Base-by-base conservation (phyloP, 2,113 vertebrate genomes). In the Taxidea taxus region DNA sequence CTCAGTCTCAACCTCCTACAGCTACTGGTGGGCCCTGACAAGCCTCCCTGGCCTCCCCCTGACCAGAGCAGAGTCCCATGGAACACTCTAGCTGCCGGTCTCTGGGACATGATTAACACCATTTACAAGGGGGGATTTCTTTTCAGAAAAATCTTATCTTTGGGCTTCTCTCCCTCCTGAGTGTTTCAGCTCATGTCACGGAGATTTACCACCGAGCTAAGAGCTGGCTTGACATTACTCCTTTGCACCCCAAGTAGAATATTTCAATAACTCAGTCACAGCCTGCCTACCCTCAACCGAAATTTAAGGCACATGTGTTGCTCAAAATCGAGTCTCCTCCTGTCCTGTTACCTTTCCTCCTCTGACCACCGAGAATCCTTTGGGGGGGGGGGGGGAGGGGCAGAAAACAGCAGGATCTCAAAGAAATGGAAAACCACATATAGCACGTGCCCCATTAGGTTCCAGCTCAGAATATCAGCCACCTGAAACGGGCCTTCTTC, bases 401-500 rank as follows among this genome's bases (percentile, higher is more conserved):
- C 42, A 80, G 7, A 78, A 39, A 87, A 87, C 15, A 82, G 87
- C 13, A 49, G 80, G n/a, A 34, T 31, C 64, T 27, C 77, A 72
- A 56, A 75, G 8, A 93, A 84, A 58, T 14, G 29, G 80, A 87
- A 62, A 84, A 78, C 21, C 16, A 16, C 16, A 16, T 78, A 16
- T 5, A 66, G 66, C 42, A 21, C 21, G 0, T 1, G 27, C 2
- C 23, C 15, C 60, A 70, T 42, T 31, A 0, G 1, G 37, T n/a
- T 84, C 74, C 72, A 77, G 54, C 86, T 91, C 83, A 51, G 62
- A 81, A 58, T 34, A 39, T 25, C 42, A 56, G 42, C 62, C 5
- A 0, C 80, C 54, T 4, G 21, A 74, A 84, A 97, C 39, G 77
- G 70, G 62, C 90, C 78, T 85, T 80, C n/a, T 90, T 94, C 78